Evolutionary conservation across 2,888 invertebrate species (phyloP).

Genomic region (Ormyrus rosae): DNA sequence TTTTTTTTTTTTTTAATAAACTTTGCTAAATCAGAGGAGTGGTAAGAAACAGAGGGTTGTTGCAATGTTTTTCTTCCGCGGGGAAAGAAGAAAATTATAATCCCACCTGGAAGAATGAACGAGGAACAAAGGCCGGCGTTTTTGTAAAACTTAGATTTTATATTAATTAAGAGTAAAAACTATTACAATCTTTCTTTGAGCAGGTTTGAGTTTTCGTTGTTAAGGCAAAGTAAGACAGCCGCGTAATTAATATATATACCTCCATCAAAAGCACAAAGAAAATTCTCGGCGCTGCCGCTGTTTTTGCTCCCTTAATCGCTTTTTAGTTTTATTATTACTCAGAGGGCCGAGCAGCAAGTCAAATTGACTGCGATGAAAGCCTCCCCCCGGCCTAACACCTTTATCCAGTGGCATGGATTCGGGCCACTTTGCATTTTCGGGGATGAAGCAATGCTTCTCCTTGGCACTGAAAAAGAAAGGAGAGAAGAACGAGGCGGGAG

Average conservation of each 20-base stretch:
- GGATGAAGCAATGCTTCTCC: slow-evolving; percentile 31
- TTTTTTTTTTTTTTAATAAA: neutral
- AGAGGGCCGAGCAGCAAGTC: slow-evolving; percentile 18
- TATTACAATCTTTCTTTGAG: too few species aligned
- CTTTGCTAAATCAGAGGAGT: neutral
- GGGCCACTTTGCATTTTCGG: slow-evolving; percentile 55
- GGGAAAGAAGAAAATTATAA: too few species aligned
- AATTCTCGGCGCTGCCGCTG: neutral
- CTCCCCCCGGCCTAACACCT: slow-evolving; percentile 37
- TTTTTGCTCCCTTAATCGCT: neutral
- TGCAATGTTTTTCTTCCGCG: too few species aligned
- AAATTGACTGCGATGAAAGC: slow-evolving; percentile 55
- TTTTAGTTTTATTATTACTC: slow-evolving; percentile 39
- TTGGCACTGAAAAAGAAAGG: slow-evolving; percentile 34
- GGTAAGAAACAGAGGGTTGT: too few species aligned
- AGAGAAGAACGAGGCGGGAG: slow-evolving; percentile 42
- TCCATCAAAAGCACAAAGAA: slow-evolving; percentile 1
- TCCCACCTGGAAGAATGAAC: too few species aligned
- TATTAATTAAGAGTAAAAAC: too few species aligned
- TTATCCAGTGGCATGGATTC: slow-evolving; percentile 53
- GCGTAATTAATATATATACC: slow-evolving; percentile 24
- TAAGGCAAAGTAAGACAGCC: neutral
- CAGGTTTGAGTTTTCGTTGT: too few species aligned
- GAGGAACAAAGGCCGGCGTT: neutral
- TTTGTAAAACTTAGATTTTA: too few species aligned